Conservation (phyloP, 2,797 vertebrate genomes). For the Myotis pilosus region DNA sequence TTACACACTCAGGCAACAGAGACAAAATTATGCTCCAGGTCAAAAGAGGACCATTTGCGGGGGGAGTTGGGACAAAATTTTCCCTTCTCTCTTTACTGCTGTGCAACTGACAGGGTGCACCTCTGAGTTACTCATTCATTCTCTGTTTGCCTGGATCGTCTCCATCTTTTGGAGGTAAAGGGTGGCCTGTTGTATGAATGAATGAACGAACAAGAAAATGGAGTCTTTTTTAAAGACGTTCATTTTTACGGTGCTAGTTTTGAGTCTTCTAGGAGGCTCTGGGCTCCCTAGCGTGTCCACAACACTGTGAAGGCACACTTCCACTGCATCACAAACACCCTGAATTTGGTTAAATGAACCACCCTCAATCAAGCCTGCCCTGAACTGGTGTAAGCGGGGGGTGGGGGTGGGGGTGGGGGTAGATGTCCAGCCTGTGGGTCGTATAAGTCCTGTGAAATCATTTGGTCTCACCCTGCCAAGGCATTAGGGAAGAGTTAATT, state of each 20-base stretch:
- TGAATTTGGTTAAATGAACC: neutral
- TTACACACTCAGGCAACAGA: conserved; percentile 17
- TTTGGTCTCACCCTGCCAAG: too few relatives aligned
- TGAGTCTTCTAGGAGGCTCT: neutral
- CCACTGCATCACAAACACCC: neutral
- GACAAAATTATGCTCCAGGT: conserved; percentile 34
- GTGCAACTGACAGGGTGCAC: neutral
- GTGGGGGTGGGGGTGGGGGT: too few relatives aligned
- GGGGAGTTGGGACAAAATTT: neutral
- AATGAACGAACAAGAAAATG: neutral
- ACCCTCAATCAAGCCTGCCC: neutral
- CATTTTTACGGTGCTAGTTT: neutral
- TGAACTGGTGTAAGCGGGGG: too few relatives aligned
- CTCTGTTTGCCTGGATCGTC: neutral
- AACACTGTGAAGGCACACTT: neutral
- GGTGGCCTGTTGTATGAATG: neutral
- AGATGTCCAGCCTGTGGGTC: too few relatives aligned
- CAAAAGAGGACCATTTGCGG: conserved; percentile 7
- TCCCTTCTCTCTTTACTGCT: neutral
- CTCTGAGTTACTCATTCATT: neutral
- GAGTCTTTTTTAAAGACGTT: neutral
- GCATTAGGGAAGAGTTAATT: too few relatives aligned
- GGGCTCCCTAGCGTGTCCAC: neutral
- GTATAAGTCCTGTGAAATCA: too few relatives aligned
- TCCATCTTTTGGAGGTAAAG: neutral